Evolutionary conservation across 2,797 vertebrate genomes (phyloP).

Genomic region (Peromyscus attwateri): DNA sequence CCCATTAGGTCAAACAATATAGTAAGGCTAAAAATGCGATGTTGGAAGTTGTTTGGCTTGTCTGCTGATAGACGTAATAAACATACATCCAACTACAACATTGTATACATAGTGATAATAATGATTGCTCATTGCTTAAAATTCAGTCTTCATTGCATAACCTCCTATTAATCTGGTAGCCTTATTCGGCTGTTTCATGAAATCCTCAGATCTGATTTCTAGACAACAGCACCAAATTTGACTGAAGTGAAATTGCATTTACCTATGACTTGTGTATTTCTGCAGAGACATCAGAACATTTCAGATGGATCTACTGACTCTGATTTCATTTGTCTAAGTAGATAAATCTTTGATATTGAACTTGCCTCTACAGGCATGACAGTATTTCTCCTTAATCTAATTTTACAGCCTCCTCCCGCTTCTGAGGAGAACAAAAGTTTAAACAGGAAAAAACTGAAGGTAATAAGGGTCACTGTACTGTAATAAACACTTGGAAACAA

Average conservation of each 20-base stretch:
- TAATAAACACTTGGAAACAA: conserved; percentile 85
- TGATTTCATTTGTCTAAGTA: conserved; percentile 94
- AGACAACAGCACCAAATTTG: conserved; percentile 85
- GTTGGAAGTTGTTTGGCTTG: not conserved
- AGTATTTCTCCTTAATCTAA: conserved; percentile 91
- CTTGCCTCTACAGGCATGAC: conserved; percentile 89
- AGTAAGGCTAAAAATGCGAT: not conserved
- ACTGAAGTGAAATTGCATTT: conserved; percentile 91
- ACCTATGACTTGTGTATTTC: conserved; percentile 82
- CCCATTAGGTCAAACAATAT: not conserved
- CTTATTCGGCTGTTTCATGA: conserved; percentile 1
- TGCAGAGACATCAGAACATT: conserved; percentile 88
- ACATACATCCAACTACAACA: not conserved
- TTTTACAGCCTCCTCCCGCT: conserved; percentile 88
- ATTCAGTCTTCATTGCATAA: not conserved
- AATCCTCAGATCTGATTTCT: conserved; percentile 58
- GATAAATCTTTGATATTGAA: conserved; percentile 93
- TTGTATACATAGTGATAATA: not conserved
- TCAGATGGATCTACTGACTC: conserved; percentile 88
- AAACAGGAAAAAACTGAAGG: conserved; percentile 89
- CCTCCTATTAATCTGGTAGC: not conserved
- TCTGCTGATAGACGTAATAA: not conserved
- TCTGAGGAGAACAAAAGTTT: conserved; percentile 86
- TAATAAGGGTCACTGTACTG: conserved; percentile 89
- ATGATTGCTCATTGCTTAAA: conserved; percentile 16